Evolutionary conservation across 2,113 vertebrate genomes (phyloP).

Genomic region (Hyperopisus bebe): DNA sequence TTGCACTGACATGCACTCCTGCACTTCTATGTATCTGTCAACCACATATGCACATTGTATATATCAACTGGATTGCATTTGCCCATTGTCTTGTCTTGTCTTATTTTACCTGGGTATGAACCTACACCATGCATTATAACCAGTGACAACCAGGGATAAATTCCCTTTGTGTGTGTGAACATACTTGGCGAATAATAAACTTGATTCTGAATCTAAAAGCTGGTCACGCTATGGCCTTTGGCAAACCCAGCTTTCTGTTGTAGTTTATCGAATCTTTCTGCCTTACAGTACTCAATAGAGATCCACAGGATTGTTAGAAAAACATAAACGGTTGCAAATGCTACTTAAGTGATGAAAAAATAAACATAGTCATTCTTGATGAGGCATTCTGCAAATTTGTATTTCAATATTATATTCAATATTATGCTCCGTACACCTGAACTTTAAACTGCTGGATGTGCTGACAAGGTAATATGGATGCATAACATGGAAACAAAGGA

Average conservation of each 20-base stretch:
- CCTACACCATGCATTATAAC: not conserved
- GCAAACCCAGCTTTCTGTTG: not conserved
- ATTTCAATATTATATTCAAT: not conserved
- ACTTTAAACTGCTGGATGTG: not conserved
- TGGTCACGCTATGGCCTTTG: not conserved
- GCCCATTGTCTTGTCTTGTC: not conserved
- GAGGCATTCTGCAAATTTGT: not conserved
- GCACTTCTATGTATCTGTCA: not conserved
- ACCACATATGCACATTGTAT: not conserved
- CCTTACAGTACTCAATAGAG: not conserved
- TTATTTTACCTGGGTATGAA: not conserved
- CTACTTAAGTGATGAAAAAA: not conserved
- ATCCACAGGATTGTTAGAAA: not conserved
- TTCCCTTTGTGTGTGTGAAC: not conserved
- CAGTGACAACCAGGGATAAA: not conserved
- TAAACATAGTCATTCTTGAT: not conserved
- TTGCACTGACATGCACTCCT: not conserved
- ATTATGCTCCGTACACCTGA: not conserved
- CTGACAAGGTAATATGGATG: not conserved
- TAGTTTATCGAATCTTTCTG: not conserved
- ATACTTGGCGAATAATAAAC: not conserved
- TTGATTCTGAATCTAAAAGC: not conserved
- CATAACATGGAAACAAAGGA: not conserved
- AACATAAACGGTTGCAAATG: not conserved
- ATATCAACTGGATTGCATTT: not conserved